These are phyloP conservation scores for Chrysodeixis includens DNA, from an alignment of 2,888 invertebrate species.

Conservation along the genomic window DNA sequence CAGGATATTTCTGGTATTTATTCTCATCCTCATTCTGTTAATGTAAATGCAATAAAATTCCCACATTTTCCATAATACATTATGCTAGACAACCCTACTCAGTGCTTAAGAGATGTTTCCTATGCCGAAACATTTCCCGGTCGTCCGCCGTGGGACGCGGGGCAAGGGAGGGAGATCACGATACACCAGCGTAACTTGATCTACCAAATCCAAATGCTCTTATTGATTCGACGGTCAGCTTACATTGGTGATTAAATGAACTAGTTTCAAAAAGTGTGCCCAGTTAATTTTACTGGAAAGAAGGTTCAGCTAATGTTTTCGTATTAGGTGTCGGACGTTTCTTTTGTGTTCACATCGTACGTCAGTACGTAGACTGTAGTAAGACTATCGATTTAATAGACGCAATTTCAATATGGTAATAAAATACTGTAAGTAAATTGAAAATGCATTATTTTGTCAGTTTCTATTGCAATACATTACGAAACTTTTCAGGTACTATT, in stretches of 20 bases:
- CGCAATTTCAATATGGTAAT: too few relatives aligned
- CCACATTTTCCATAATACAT: slow-evolving; percentile 3
- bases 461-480: too few relatives aligned
- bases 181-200: slow-evolving; percentile 2
- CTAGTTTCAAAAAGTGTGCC: slow-evolving; percentile 23
- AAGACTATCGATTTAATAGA: too few relatives aligned
- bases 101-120: slow-evolving; percentile 30
- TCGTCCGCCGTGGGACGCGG: slow-evolving; percentile 9
- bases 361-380: neutral
- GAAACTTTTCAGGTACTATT: too few relatives aligned
- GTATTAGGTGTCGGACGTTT: slow-evolving; percentile 14
- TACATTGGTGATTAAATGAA: slow-evolving; percentile 32
- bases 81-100: slow-evolving; percentile 29
- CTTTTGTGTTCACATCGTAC: neutral
- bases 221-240: slow-evolving; percentile 4
- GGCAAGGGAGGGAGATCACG: slow-evolving; percentile 12
- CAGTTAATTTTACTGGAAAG: slow-evolving; percentile 19
- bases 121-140: slow-evolving; percentile 40
- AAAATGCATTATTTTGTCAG: too few relatives aligned
- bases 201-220: neutral
- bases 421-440: too few relatives aligned
- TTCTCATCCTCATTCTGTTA: neutral
- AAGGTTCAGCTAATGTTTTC: slow-evolving; percentile 11
- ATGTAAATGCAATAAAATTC: neutral
- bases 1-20: neutral